Percentiles rank a stretch among this genome's conserved stretches.
phyloP scores from a whole-genome alignment of 2,888 invertebrate species.

The Pheosia gnoma region DNA sequence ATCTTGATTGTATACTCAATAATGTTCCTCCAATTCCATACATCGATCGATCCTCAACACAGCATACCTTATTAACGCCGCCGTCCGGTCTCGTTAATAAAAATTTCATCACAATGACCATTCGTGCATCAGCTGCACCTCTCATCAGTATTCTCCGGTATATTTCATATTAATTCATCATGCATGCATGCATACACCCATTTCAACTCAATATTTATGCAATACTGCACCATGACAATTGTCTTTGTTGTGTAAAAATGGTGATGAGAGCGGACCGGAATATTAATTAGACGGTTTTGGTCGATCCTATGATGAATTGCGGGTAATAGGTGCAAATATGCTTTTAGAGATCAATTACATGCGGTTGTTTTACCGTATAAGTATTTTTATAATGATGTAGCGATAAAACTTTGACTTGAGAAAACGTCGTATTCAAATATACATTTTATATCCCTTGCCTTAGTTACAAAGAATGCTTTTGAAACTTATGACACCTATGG shows the following conservation, averaged over 20 bases:
- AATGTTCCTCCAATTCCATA: neutral
- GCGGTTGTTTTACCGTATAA: neutral
- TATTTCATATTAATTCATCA: slow-evolving; percentile 54
- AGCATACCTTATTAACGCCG: neutral
- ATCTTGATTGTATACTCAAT: no score
- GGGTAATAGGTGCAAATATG: neutral
- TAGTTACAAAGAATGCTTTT: no score
- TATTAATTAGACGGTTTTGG: slow-evolving; percentile 29
- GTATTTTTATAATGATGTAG: no score
- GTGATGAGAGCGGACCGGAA: slow-evolving; percentile 25
- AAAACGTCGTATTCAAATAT: no score
- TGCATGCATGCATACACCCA: slow-evolving; percentile 40
- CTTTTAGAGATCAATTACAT: neutral
- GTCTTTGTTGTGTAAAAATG: slow-evolving; percentile 47
- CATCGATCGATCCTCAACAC: slow-evolving; percentile 5
- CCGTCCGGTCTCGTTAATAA: slow-evolving; percentile 14
- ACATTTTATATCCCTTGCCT: no score
- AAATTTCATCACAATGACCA: slow-evolving; percentile 25
- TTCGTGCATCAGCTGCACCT: slow-evolving; percentile 28
- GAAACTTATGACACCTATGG: no score
- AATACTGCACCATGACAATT: slow-evolving; percentile 38
- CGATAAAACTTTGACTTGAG: no score
- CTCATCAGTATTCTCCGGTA: slow-evolving; percentile 43
- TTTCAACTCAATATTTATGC: slow-evolving; percentile 52
- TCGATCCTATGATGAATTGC: neutral